phyloP scores from a whole-genome alignment of 2,888 invertebrate genomes.

The Pristionchus mayeri region DNA sequence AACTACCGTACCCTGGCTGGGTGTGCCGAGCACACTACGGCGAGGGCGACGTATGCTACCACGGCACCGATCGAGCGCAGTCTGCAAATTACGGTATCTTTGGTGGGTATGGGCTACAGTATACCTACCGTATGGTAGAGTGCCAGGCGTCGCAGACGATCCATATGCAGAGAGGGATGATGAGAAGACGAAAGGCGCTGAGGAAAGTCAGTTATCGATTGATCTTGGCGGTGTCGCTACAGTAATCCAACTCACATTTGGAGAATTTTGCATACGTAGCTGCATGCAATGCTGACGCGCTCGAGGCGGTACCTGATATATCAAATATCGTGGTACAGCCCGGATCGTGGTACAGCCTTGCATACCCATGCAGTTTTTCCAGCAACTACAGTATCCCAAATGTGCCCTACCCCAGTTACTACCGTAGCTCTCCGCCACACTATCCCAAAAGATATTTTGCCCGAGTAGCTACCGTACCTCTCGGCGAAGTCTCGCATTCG shows the following conservation, averaged over 20 bases:
- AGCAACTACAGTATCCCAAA: too few species aligned
- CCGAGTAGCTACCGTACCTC: not conserved
- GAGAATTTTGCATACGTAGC: too few species aligned
- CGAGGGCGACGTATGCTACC: not conserved
- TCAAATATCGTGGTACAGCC: conserved; percentile 4
- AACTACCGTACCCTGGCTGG: not conserved
- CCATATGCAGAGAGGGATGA: not conserved
- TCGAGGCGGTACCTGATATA: not conserved
- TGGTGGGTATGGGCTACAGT: too few species aligned
- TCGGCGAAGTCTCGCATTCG: not conserved
- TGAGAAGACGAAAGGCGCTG: not conserved
- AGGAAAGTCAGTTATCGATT: not conserved
- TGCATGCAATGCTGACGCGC: too few species aligned
- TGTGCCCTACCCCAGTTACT: too few species aligned
- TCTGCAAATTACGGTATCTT: too few species aligned
- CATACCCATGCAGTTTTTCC: not conserved
- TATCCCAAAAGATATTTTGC: not conserved
- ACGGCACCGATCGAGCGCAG: conserved; percentile 25
- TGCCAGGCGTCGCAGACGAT: not conserved
- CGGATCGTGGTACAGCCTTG: too few species aligned
- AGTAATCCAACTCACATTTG: not conserved
- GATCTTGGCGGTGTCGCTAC: too few species aligned
- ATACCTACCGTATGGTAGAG: not conserved
- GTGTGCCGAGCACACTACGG: conserved; percentile 26
- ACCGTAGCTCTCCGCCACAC: too few species aligned